Percentiles rank a stretch among this genome's conserved stretches.
These are phyloP conservation scores for Siniperca chuatsi DNA, from an alignment of 2,113 vertebrate species.

Conservation along the genomic window DNA sequence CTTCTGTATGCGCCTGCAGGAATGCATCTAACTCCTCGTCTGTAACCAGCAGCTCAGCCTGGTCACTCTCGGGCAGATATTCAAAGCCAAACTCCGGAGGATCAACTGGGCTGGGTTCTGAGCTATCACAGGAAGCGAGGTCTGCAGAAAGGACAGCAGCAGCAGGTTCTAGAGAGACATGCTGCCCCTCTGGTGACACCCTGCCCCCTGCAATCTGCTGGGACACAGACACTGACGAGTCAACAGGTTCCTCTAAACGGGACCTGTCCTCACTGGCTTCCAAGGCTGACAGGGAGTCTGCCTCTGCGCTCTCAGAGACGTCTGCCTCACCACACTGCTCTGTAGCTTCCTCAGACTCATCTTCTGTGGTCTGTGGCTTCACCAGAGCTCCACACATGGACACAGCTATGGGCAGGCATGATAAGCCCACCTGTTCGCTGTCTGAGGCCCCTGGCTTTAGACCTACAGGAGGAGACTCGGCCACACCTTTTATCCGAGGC, in stretches of 20 bases:
- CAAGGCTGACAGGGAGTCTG: constrained; percentile 43
- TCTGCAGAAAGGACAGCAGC: constrained; percentile 33
- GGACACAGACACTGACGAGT: background rate
- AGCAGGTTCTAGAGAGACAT: constrained; percentile 3
- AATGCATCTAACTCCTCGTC: constrained; percentile 96
- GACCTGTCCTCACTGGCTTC: constrained; percentile 28
- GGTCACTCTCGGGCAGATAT: constrained; percentile 85
- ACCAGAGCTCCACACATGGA: constrained; percentile 84
- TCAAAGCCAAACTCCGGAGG: constrained; percentile 81
- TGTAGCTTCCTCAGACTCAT: constrained; percentile 50
- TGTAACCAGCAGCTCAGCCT: constrained; percentile 85
- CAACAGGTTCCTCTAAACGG: background rate
- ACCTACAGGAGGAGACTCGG: constrained; percentile 22
- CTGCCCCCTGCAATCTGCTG: constrained; percentile 54
- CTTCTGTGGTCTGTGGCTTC: constrained; percentile 62
- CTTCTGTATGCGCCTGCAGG: constrained; percentile 85
- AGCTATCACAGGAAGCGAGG: constrained; percentile 16
- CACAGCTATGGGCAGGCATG: constrained; percentile 85
- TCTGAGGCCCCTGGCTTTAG: constrained; percentile 42
- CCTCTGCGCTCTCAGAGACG: constrained; percentile 56
- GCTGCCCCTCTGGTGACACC: constrained; percentile 59
- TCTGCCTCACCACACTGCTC: constrained; percentile 55
- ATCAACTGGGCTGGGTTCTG: constrained; percentile 68
- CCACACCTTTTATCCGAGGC: background rate
- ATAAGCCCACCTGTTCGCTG: constrained; percentile 69